Percentiles rank a stretch among this genome's conserved stretches.
These are phyloP conservation scores for Lasius platythorax DNA, from an alignment of 2,888 invertebrate genomes.

Conservation along the genomic window DNA sequence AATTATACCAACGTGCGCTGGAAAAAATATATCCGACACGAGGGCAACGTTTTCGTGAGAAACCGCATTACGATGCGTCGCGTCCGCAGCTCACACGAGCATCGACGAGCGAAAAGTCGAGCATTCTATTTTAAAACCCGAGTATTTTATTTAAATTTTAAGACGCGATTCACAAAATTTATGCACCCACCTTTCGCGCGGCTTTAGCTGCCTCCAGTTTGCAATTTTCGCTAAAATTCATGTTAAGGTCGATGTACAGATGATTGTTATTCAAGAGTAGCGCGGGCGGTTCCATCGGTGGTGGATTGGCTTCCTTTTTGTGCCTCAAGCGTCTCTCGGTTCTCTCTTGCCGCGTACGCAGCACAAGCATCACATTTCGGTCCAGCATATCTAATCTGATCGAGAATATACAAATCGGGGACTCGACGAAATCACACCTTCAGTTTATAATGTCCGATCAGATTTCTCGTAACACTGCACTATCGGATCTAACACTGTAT, in stretches of 20 bases:
- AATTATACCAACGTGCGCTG: conserved; percentile 32
- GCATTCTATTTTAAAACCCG: neutral
- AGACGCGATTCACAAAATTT: neutral
- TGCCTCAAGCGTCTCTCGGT: conserved; percentile 80
- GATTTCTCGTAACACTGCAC: conserved; percentile 13
- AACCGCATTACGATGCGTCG: conserved; percentile 17
- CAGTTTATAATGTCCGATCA: neutral
- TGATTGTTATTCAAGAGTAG: conserved; percentile 79
- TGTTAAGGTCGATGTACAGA: conserved; percentile 79
- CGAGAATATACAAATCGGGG: neutral
- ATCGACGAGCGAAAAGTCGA: neutral
- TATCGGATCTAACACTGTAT: neutral
- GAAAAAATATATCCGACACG: neutral
- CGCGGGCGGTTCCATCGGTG: conserved; percentile 80
- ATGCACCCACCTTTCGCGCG: conserved; percentile 75
- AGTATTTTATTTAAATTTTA: neutral
- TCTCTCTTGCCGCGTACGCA: conserved; percentile 80
- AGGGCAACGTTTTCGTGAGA: conserved; percentile 51
- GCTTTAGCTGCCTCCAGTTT: conserved; percentile 71
- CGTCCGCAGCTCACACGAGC: neutral
- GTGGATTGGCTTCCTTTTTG: conserved; percentile 79
- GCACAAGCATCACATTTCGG: conserved; percentile 78
- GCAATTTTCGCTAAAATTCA: conserved; percentile 76
- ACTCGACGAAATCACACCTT: neutral
- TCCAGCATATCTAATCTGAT: conserved; percentile 77